Conservation (phyloP, 2,888 invertebrate genomes). For the Acleris sparsana region DNA sequence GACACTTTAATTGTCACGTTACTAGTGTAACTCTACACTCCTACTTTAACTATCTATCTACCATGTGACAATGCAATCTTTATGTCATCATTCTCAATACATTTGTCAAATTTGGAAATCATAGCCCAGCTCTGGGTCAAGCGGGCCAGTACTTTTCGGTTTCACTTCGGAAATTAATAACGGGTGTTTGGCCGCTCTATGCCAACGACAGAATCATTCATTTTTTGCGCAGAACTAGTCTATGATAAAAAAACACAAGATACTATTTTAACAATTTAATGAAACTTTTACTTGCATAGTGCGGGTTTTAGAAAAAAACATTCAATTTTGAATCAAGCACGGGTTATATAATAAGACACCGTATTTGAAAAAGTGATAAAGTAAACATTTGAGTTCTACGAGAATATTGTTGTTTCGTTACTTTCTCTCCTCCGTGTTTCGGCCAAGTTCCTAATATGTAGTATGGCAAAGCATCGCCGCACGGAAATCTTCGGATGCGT, state of each 20-base stretch:
- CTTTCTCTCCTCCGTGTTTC: too few species aligned
- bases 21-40: slow-evolving; percentile 45
- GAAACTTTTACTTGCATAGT: slow-evolving; percentile 1
- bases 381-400: too few species aligned
- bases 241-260: neutral
- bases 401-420: too few species aligned
- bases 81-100: too few species aligned
- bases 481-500: too few species aligned
- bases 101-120: neutral
- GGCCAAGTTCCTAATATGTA: too few species aligned
- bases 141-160: slow-evolving; percentile 5
- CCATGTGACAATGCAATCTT: neutral
- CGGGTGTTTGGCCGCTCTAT: slow-evolving; percentile 53
- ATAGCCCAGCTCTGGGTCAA: slow-evolving; percentile 4
- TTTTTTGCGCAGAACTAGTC: slow-evolving; percentile 1
- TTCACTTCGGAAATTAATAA: slow-evolving; percentile 11
- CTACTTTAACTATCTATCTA: slow-evolving; percentile 1
- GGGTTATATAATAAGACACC: slow-evolving; percentile 37
- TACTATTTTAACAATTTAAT: neutral
- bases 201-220: slow-evolving; percentile 49
- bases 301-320: neutral
- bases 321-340: slow-evolving; percentile 4
- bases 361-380: too few species aligned
- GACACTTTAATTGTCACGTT: slow-evolving; percentile 33
- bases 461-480: too few species aligned